A percentile compares a stretch with the other conserved stretches of the same genome.
Conservation (phyloP, 2,888 invertebrate genomes). For the Caenorhabditis wallacei region DNA sequence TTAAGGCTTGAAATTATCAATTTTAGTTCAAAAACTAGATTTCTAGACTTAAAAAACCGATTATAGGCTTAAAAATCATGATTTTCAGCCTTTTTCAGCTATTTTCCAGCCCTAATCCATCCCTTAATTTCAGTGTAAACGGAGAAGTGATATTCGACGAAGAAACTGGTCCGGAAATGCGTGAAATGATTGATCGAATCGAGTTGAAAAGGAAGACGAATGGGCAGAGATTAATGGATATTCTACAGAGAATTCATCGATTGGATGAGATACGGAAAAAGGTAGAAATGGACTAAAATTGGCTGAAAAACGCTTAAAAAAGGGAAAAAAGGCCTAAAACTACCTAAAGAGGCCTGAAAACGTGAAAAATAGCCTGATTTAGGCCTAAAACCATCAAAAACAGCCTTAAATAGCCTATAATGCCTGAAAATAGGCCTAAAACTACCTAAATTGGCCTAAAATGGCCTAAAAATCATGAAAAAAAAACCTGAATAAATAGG, state of each 20-base stretch:
- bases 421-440: background rate
- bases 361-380: too few relatives aligned
- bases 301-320: background rate
- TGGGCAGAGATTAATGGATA: constrained; percentile 56
- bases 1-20: too few relatives aligned
- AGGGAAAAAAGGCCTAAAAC: background rate
- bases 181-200: constrained; percentile 40
- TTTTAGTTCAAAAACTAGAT: too few relatives aligned
- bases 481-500: too few relatives aligned
- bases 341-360: background rate
- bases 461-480: too few relatives aligned
- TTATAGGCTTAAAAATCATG: too few relatives aligned
- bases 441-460: background rate
- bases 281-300: background rate
- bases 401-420: background rate
- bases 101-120: background rate
- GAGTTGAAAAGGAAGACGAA: constrained; percentile 62
- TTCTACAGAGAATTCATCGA: constrained; percentile 63
- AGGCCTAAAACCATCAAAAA: background rate
- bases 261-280: constrained; percentile 48
- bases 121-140: constrained; percentile 20
- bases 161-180: constrained; percentile 33
- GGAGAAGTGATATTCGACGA: constrained; percentile 43
- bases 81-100: background rate
- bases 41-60: too few relatives aligned